Conservation (phyloP, 1,140 invertebrate species). For the Aphaenogaster ashmeadi region DNA sequence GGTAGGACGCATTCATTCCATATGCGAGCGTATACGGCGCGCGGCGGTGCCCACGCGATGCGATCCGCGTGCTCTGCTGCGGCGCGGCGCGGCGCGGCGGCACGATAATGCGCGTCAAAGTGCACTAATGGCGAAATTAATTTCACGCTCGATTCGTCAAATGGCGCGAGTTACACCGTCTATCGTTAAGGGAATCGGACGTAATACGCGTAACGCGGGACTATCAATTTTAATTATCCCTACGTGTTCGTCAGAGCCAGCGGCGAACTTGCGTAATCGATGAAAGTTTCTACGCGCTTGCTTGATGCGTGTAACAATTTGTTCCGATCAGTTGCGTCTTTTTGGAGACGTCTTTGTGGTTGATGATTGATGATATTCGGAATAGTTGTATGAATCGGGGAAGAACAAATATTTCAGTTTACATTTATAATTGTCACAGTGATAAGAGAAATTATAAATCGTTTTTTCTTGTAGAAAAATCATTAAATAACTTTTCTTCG, state of each 20-base stretch:
- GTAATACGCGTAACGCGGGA: conserved; percentile 34
- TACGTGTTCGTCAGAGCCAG: neutral
- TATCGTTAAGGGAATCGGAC: conserved; percentile 34
- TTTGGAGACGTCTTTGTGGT: neutral
- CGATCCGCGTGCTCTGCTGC: conserved; percentile 14
- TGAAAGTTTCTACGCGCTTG: neutral
- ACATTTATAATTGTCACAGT: neutral
- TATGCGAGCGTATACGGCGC: conserved; percentile 14
- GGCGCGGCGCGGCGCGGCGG: conserved; percentile 42
- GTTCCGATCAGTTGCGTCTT: conserved; percentile 17
- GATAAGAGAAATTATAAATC: neutral
- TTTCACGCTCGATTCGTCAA: conserved; percentile 62
- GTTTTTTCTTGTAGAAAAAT: neutral
- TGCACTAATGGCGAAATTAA: conserved; percentile 63
- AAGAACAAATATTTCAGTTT: conserved; percentile 10
- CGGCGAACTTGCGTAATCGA: conserved; percentile 37
- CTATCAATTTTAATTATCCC: conserved; percentile 63
- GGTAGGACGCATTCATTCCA: conserved; percentile 75
- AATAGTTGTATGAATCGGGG: neutral
- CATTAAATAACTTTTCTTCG: neutral
- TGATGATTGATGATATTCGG: conserved; percentile 6
- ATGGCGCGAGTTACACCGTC: conserved; percentile 51
- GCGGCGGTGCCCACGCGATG: neutral
- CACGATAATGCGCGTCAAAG: conserved; percentile 62
- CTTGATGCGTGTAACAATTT: conserved; percentile 28